A percentile compares a stretch with the other conserved stretches of the same genome.
Conservation (phyloP, 2,888 invertebrate genomes). For the Cantharis rufa region DNA sequence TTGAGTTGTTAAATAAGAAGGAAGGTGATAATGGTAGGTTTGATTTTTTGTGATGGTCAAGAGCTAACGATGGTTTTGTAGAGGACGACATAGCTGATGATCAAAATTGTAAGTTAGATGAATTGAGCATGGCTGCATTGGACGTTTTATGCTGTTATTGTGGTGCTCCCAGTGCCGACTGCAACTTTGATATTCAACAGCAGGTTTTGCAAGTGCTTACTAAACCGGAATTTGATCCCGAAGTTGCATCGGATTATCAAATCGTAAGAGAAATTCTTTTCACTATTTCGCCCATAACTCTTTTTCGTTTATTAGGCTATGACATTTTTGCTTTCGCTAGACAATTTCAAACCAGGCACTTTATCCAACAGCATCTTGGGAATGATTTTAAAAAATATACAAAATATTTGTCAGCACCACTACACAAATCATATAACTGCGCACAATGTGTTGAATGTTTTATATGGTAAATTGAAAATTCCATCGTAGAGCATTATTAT, state of each 20-base stretch:
- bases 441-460: slow-evolving; percentile 46
- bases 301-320: slow-evolving; percentile 40
- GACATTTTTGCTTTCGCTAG: slow-evolving; percentile 47
- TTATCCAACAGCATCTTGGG: slow-evolving; percentile 40
- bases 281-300: background rate
- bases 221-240: slow-evolving; percentile 38
- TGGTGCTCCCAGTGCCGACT: slow-evolving; percentile 34
- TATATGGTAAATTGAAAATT: slow-evolving; percentile 38
- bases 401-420: slow-evolving; percentile 45
- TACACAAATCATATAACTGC: slow-evolving; percentile 47
- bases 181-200: slow-evolving; percentile 36
- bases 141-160: slow-evolving; percentile 42
- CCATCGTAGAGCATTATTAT: too few species aligned
- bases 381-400: slow-evolving; percentile 43
- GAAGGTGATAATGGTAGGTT: slow-evolving; percentile 20
- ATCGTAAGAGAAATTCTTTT: slow-evolving; percentile 34
- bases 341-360: slow-evolving; percentile 38
- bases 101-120: slow-evolving; percentile 10
- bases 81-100: background rate
- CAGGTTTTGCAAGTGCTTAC: slow-evolving; percentile 38
- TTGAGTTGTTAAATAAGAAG: slow-evolving; percentile 25
- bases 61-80: background rate
- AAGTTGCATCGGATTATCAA: slow-evolving; percentile 38
- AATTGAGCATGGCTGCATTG: slow-evolving; percentile 33
- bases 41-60: background rate